Evolutionary conservation across 2,797 vertebrate species (phyloP).

Genomic region (Pempheris klunzingeri): DNA sequence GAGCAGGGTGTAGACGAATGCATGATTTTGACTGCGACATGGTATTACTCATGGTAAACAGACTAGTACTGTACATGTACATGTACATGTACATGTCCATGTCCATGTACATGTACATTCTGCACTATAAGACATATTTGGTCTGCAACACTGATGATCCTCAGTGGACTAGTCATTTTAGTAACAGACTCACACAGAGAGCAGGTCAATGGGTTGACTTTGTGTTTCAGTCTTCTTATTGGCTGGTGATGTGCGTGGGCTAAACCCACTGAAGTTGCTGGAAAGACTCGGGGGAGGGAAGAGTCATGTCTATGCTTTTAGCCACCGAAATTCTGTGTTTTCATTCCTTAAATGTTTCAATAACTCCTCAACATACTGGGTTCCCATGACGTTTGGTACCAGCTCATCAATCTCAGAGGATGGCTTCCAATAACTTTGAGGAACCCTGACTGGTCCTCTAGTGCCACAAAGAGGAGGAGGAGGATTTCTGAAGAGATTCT

Average conservation of each 20-base stretch:
- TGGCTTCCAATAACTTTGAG: not conserved
- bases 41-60: slow-evolving; percentile 35
- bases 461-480: too few species aligned
- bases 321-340: not conserved
- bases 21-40: slow-evolving; percentile 29
- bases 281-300: not conserved
- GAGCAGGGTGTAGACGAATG: slow-evolving; percentile 26
- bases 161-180: slow-evolving; percentile 6
- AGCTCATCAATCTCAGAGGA: not conserved
- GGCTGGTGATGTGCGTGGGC: not conserved
- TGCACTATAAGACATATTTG: slow-evolving; percentile 7
- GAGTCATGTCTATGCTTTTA: not conserved
- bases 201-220: not conserved
- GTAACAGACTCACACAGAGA: slow-evolving; percentile 24
- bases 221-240: not conserved
- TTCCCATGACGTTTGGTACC: not conserved
- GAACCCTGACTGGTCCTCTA: not conserved
- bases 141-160: slow-evolving; percentile 15
- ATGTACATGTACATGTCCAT: too few species aligned
- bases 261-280: not conserved
- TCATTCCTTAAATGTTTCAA: not conserved
- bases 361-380: not conserved
- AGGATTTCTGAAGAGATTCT: not conserved
- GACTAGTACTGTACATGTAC: not conserved
- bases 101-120: too few species aligned